Conservation (phyloP, 2,113 vertebrate genomes). For the Chamaetylas fuelleborni region DNA sequence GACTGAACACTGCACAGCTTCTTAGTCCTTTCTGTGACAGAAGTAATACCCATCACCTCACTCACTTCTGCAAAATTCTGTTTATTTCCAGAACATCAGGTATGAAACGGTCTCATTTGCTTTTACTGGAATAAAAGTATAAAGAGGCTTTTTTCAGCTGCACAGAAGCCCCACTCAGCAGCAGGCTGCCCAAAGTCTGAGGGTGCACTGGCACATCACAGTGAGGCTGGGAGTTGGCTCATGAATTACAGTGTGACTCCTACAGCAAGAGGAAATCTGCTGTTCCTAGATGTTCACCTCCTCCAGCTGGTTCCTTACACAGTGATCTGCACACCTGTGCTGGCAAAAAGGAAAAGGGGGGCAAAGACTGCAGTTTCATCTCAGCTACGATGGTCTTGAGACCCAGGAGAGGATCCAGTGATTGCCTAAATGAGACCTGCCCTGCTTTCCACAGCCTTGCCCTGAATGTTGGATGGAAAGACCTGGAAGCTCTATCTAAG, state of each 20-base stretch:
- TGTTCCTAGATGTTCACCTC: not conserved
- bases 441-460: not conserved
- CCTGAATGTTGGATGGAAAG: not conserved
- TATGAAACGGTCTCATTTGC: not conserved
- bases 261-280: not conserved
- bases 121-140: not conserved
- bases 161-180: not conserved
- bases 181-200: not conserved
- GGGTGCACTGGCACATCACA: no score
- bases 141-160: not conserved
- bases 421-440: not conserved
- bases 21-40: not conserved
- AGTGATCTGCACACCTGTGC: not conserved
- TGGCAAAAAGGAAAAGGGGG: not conserved
- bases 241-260: not conserved
- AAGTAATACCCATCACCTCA: not conserved
- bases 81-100: not conserved
- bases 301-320: accelerated
- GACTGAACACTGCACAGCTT: not conserved
- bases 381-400: not conserved
- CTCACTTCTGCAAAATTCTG: not conserved
- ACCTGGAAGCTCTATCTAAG: not conserved
- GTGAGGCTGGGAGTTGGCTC: not conserved
- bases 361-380: not conserved
- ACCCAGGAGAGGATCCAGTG: not conserved